Conservation (phyloP, 2,113 vertebrate genomes). For the Corythoichthys intestinalis region DNA sequence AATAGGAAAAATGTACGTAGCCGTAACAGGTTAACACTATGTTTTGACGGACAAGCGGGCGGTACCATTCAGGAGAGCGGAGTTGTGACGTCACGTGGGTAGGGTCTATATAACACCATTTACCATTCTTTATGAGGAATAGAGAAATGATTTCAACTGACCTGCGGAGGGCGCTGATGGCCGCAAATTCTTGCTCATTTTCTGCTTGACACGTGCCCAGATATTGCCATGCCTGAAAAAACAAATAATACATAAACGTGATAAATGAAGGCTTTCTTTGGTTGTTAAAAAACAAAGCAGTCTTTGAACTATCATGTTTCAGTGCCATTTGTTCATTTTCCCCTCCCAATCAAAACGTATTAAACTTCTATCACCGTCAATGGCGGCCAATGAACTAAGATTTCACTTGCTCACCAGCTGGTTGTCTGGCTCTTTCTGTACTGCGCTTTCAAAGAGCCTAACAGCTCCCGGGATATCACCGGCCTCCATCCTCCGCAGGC, state of each 20-base stretch:
- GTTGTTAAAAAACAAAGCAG: neutral
- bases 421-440: conserved; percentile 87
- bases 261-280: neutral
- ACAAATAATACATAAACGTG: neutral
- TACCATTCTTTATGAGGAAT: too few relatives aligned
- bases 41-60: too few relatives aligned
- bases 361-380: too few relatives aligned
- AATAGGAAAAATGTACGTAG: too few relatives aligned
- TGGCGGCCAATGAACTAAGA: neutral
- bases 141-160: conserved; percentile 57
- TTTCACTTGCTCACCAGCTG: conserved; percentile 80
- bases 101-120: too few relatives aligned
- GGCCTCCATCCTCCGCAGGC: conserved; percentile 81
- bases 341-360: too few relatives aligned
- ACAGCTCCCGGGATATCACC: conserved; percentile 95
- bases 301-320: too few relatives aligned
- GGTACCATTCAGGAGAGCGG: too few relatives aligned
- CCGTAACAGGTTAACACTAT: too few relatives aligned
- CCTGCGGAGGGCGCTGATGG: conserved; percentile 95
- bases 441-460: conserved; percentile 91
- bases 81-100: too few relatives aligned
- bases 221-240: conserved; percentile 91
- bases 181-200: conserved; percentile 94
- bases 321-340: too few relatives aligned
- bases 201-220: conserved; percentile 97